These are phyloP conservation scores for Camelus dromedarius DNA, from an alignment of 2,113 vertebrate species.

Conservation along the genomic window DNA sequence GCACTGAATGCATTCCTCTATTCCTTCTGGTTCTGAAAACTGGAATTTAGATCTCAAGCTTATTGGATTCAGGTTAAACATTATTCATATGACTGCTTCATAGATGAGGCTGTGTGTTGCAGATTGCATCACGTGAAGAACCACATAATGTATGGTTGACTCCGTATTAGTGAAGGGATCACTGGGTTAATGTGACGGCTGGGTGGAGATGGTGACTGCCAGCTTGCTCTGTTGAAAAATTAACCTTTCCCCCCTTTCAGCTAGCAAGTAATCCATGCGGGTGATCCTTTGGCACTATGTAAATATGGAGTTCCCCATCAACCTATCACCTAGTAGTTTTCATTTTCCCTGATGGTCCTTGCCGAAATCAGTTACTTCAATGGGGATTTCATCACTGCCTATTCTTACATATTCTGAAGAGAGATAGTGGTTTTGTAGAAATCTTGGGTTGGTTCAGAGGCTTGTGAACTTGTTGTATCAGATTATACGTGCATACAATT, in stretches of 20 bases:
- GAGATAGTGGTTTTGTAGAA: neutral
- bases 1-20: neutral
- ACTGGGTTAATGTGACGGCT: neutral
- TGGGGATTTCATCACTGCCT: neutral
- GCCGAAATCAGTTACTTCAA: neutral
- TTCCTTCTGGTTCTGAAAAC: slow-evolving; percentile 11
- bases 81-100: neutral
- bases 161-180: neutral
- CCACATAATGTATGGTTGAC: neutral
- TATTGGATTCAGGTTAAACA: neutral
- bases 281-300: neutral
- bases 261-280: neutral
- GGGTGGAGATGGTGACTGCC: neutral
- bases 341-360: slow-evolving; percentile 14
- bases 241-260: neutral
- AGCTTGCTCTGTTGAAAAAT: neutral
- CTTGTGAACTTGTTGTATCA: neutral
- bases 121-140: neutral
- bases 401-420: neutral
- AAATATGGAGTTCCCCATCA: neutral
- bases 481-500: neutral
- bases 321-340: neutral
- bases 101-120: neutral
- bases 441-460: neutral
- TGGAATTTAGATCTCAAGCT: neutral